Base-by-base conservation (phyloP, 1,140 invertebrate genomes). In the Periplaneta americana region DNA sequence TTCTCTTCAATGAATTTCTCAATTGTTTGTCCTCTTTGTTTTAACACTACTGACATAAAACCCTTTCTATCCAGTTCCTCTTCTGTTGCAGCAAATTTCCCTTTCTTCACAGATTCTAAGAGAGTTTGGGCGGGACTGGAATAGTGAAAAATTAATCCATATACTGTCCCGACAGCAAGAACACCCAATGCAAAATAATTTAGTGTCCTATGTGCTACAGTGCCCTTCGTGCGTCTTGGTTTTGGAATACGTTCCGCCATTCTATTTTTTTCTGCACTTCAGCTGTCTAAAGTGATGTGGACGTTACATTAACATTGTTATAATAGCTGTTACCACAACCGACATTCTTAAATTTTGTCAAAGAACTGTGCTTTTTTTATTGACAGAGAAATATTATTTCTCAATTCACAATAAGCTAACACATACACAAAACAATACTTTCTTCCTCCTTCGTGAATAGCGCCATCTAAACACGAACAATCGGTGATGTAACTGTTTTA, bases 201-300 rank as follows among this genome's bases (percentile, higher is more conserved):
- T 28, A 75, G 34, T 3, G 28, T 17, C 17, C 31, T 37, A 32
- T 81, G 34, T 18, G 80, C 32, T 28, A 31, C 31, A 18, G 80
- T 81, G 10, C 80, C 80, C 34, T 31, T 78, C 10, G 74, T n/a
- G 18, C 75, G 80, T 34, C 80, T 78, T 13, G 80, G 80, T 36
- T 81, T 81, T 31, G 4, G 80, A 35, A n/a, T 17, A 8, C 13
- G 8, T 28, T n/a, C 48, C 48, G 22, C 48, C 48, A 66, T 66
- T 28, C 22, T 11, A n/a, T n/a, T n/a, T n/a, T n/a, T n/a, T 0
- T 28, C 48, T 4, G 39, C 17, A 48, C 15, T n/a, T n/a, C 15
- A 48, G 15, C 39, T 17, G 15, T 15, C 39, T n/a, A n/a, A n/a
- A n/a, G n/a, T n/a, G n/a, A n/a, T n/a, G n/a, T n/a, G n/a, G n/a